Base-by-base conservation (phyloP, 2,888 invertebrate species). In the Andricus quercusramuli region DNA sequence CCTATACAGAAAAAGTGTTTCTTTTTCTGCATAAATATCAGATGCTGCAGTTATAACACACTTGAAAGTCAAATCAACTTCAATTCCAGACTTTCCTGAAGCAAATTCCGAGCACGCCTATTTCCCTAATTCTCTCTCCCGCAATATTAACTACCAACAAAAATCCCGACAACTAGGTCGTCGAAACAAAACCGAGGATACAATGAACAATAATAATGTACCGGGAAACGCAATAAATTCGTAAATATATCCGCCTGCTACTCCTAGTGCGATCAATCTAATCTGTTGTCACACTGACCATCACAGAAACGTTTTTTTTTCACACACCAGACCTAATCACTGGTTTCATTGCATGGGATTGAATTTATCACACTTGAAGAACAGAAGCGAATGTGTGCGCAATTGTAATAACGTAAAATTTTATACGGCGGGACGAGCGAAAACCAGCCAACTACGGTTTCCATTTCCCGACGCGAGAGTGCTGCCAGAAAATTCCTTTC, bases 241-340 rank as follows among this genome's bases (percentile, higher is more conserved):
- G 47, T 68, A 25, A 47, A 68, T 25, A 68, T 44, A 68, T 68
- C 47, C 25, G 25, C 25, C 47, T 47, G 44, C 8, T 44, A 20
- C 47, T 68, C 41, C 44, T 22, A 47, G 68, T 68, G 47, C 47
- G 68, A 68, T 68, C 44, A 68, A 68, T 41, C 25, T 68, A 68
- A 47, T 44, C 68, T 44, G 44, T 68, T 70, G 29, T 41, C 59
- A 68, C 68, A 70, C 22, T 41, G 62, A n/a, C 41, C 77, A 76
- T 68, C 79, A 78, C 70, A 79, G 70, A 78, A 79, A 79, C 65
- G 67, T 83, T 80, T 78, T n/a, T 80, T 80, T 68, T 65, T 59
- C 74, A 78, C 78, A 66, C 47, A 70, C 77, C 66, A 78, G 64
- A 77, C n/a, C 20, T 29, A 77, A 83, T 81, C 83, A 82, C 81